phyloP scores from a whole-genome alignment of 1,140 invertebrate genomes.

The Brachionus manjavacas region DNA sequence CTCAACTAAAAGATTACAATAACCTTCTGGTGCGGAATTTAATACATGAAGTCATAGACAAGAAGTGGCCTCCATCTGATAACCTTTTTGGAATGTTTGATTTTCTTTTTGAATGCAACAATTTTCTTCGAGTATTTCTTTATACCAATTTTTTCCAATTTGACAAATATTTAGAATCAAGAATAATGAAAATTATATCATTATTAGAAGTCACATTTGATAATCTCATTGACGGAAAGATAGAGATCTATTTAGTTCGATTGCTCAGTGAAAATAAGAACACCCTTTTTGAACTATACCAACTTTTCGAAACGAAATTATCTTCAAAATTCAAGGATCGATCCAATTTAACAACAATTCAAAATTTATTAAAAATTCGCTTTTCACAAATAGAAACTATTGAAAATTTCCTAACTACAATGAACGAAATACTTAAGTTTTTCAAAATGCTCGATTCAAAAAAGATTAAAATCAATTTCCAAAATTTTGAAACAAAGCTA shows the following conservation, averaged over 20 bases:
- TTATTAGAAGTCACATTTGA: not conserved
- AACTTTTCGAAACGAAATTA: not conserved
- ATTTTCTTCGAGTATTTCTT: not conserved
- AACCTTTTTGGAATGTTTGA: not conserved
- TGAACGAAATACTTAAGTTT: not conserved
- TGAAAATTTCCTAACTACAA: not conserved
- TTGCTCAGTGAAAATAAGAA: not conserved
- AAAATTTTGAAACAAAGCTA: not conserved
- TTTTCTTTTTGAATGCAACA: slow-evolving; percentile 12
- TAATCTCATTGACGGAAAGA: not conserved
- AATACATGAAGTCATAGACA: not conserved
- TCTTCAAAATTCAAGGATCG: not conserved
- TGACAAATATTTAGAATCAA: not conserved
- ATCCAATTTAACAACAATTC: not conserved
- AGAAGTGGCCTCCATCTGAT: not conserved
- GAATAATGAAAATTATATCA: not conserved
- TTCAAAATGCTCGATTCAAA: not conserved
- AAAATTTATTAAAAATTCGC: not conserved
- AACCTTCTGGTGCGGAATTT: not conserved
- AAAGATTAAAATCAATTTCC: not conserved
- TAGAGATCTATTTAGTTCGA: not conserved
- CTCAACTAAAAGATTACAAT: not conserved
- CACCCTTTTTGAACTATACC: not conserved
- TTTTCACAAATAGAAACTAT: not conserved
- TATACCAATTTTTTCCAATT: not conserved